These are phyloP conservation scores for Pogonocichla stellata DNA, from an alignment of 2,113 vertebrate species.

Conservation along the genomic window DNA sequence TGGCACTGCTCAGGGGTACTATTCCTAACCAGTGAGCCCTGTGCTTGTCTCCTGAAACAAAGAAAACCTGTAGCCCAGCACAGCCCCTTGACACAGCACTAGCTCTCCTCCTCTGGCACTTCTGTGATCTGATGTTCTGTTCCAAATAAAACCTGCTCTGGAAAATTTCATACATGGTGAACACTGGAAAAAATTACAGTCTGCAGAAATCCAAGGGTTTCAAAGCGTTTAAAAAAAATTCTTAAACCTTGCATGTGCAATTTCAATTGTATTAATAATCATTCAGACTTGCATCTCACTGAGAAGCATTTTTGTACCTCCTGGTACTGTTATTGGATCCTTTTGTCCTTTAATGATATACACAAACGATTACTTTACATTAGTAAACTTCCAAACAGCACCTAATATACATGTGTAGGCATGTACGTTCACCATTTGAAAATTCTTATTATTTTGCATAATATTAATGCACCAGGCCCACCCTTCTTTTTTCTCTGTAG, in stretches of 20 bases:
- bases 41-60: not conserved
- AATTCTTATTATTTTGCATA: too few species aligned
- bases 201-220: not conserved
- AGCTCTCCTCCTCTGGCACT: not conserved
- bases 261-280: not conserved
- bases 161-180: not conserved
- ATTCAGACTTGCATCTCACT: not conserved
- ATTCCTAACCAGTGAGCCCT: not conserved
- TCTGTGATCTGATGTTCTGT: not conserved
- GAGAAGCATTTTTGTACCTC: not conserved
- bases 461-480: too few species aligned
- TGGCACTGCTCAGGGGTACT: not conserved
- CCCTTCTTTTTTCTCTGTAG: not conserved
- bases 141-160: not conserved
- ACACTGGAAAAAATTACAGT: not conserved
- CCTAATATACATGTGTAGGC: not conserved
- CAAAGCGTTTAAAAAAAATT: not conserved
- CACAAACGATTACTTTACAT: not conserved
- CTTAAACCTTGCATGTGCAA: not conserved
- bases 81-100: not conserved
- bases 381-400: not conserved
- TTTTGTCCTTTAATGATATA: not conserved
- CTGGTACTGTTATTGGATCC: not conserved
- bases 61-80: not conserved
- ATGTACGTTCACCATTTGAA: not conserved